A percentile compares a stretch with the other conserved stretches of the same genome.
These are phyloP conservation scores for Folsomia candida DNA, from an alignment of 2,888 invertebrate genomes.

Conservation along the genomic window DNA sequence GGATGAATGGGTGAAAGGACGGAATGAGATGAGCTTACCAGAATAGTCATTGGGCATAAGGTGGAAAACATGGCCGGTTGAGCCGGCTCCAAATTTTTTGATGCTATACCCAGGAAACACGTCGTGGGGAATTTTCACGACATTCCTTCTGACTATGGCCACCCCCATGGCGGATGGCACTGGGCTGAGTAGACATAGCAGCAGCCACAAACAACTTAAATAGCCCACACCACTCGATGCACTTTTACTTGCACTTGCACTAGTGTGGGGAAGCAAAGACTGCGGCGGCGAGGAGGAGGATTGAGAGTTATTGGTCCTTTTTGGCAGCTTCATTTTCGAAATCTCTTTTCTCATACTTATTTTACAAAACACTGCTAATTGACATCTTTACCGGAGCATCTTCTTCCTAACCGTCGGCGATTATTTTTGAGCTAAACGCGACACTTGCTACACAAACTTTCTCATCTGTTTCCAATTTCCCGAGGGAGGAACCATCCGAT, in stretches of 20 bases:
- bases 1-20: no score
- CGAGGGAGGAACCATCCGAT: background rate
- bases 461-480: constrained; percentile 17
- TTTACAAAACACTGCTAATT: background rate
- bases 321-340: constrained; percentile 13
- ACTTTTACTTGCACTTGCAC: constrained; percentile 2
- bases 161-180: constrained; percentile 27
- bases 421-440: no score
- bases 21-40: no score
- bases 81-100: constrained; percentile 68
- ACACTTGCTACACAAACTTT: background rate
- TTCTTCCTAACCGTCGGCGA: background rate
- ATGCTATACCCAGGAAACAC: constrained; percentile 86
- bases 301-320: constrained; percentile 13
- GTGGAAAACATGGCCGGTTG: constrained; percentile 60
- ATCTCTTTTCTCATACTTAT: background rate
- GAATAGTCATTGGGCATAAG: constrained; percentile 76
- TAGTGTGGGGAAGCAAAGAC: background rate
- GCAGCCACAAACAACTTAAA: background rate
- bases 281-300: constrained; percentile 10
- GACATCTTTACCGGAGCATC: no score
- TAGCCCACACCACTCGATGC: background rate
- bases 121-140: constrained; percentile 77
- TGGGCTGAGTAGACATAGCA: constrained; percentile 22
- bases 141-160: constrained; percentile 49